Base-by-base conservation (phyloP, 30 jellyfish, hydroid and myxozoan species). In the Sanderia malayensis region DNA sequence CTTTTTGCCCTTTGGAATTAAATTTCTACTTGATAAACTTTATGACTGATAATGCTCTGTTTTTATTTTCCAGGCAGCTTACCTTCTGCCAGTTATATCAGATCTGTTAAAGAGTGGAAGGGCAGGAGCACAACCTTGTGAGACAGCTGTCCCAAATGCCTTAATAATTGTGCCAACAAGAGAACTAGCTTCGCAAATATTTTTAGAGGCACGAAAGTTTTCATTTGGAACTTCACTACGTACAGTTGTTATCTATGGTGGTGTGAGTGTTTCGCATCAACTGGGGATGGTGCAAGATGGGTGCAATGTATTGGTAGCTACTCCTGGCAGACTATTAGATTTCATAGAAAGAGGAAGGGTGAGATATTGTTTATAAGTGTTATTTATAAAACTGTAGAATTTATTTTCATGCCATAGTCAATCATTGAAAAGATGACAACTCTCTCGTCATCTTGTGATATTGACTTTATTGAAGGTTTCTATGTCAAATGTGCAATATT, bases 311-410 rank as follows among this genome's bases (percentile, higher is more conserved):
- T 84, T 90, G 37, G 95, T 90, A 13, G 97, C 94, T 32, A 90
- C 97, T n/a, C 97, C 97, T 44, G 97, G 97, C 2, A 37, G 97
- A 61, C 52, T 90, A 60, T 53, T 47, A 21, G 97, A 90, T 55
- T 90, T 90, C 71, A 61, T 90, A 20, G 88, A 72, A 7, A 46
- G 90, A 72, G 78, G 94, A 33, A 71, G 85, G 95, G 97, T 90
- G 70, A 27, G 92, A 7, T 18, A 66, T 60, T 22, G 2, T 41
- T 15, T 41, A 7, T 41, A 41, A 15, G 55, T 41, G 55, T 41
- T 15, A 41, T 41, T 41, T 41, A 7, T 41, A 8, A 0, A 0
- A 46, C 59, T 25, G 80, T 8, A 7, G 10, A 27, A 0, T n/a
- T 44, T n/a, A n/a, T n/a, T n/a, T n/a, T n/a, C n/a, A n/a, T n/a